phyloP scores from a whole-genome alignment of 2,888 invertebrate genomes.

The Dione juno region DNA sequence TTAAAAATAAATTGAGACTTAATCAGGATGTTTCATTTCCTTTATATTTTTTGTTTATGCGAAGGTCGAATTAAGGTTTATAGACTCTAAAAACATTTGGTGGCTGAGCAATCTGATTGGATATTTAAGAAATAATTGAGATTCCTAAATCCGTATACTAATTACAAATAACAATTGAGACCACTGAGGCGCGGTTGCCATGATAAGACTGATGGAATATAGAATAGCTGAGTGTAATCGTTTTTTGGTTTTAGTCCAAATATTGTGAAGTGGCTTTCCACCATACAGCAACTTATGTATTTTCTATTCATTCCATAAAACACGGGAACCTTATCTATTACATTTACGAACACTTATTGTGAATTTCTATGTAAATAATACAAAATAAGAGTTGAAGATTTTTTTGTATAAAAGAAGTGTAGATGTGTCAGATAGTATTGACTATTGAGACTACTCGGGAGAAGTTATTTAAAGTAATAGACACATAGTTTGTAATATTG shows the following conservation, averaged over 20 bases:
- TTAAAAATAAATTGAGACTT: conserved; percentile 29
- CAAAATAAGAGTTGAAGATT: no score
- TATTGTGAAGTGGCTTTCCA: not conserved
- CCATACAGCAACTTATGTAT: no score
- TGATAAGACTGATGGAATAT: not conserved
- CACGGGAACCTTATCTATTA: no score
- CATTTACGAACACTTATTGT: not conserved
- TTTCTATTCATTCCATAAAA: no score
- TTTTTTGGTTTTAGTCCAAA: not conserved
- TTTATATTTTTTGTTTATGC: conserved; percentile 23
- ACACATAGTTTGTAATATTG: no score
- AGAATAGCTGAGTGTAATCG: not conserved
- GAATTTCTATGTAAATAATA: not conserved
- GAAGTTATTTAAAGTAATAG: no score
- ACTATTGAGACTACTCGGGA: no score
- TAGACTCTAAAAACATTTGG: conserved; percentile 5
- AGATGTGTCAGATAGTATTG: no score
- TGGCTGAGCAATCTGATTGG: conserved; percentile 1
- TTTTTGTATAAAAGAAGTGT: no score
- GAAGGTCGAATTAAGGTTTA: conserved; percentile 29
- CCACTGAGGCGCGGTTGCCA: not conserved
- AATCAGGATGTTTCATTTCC: conserved; percentile 39
- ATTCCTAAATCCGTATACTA: not conserved
- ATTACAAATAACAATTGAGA: not conserved
- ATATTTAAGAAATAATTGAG: conserved; percentile 14